These are phyloP conservation scores for Tenthredo notha DNA, from an alignment of 2,888 invertebrate species.

Conservation along the genomic window DNA sequence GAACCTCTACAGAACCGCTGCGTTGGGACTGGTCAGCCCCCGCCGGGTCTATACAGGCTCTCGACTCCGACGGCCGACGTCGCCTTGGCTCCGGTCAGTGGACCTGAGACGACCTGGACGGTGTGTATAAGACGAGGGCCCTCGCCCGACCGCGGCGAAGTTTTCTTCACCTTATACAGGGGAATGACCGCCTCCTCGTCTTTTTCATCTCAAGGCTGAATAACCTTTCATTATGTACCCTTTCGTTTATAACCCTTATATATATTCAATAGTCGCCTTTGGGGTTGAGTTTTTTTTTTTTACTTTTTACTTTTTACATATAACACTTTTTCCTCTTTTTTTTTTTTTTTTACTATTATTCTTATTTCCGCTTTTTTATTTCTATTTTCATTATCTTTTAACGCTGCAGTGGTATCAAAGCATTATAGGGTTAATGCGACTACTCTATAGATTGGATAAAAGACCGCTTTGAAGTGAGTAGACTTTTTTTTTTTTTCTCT, in stretches of 20 bases:
- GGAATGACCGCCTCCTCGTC: constrained; percentile 75
- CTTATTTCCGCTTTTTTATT: not conserved
- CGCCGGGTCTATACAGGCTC: constrained; percentile 67
- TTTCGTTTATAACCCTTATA: constrained; percentile 52
- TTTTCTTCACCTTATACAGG: constrained; percentile 76
- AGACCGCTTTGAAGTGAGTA: constrained; percentile 13
- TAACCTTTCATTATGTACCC: constrained; percentile 68
- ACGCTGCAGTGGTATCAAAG: constrained; percentile 38
- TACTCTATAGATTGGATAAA: constrained; percentile 2
- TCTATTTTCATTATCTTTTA: not conserved
- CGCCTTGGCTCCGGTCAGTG: constrained; percentile 76
- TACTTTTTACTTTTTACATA: not conserved
- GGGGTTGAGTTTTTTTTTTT: constrained; percentile 39
- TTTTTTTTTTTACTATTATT: too few relatives aligned
- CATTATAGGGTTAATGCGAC: not conserved
- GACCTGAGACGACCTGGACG: constrained; percentile 47
- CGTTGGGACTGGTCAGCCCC: constrained; percentile 63
- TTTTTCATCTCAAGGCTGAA: constrained; percentile 74
- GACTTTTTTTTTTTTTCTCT: constrained; percentile 15
- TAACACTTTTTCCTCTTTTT: not conserved
- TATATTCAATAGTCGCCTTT: constrained; percentile 1
- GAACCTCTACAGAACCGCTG: constrained; percentile 55
- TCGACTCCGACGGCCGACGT: constrained; percentile 69
- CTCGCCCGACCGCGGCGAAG: constrained; percentile 70
- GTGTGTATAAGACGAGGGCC: constrained; percentile 24